phyloP scores from a whole-genome alignment of 2,888 invertebrate species.

The Spialia ferax region DNA sequence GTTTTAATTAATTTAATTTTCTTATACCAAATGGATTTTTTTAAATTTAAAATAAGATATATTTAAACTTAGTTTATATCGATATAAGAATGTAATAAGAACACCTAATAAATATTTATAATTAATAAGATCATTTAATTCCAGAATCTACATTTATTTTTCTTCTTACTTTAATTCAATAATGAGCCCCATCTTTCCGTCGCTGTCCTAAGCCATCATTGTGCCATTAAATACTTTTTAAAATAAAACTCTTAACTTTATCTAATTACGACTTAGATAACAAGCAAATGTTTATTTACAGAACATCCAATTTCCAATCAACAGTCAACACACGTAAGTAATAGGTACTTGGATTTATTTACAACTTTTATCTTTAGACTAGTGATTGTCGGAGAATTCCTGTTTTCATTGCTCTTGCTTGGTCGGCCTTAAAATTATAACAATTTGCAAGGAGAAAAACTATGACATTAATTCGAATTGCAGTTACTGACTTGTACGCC shows the following conservation, averaged over 20 bases:
- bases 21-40: too few relatives aligned
- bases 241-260: neutral
- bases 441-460: slow-evolving; percentile 40
- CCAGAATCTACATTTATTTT: too few relatives aligned
- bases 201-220: too few relatives aligned
- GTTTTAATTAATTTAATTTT: too few relatives aligned
- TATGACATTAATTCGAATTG: slow-evolving; percentile 58
- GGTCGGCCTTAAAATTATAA: slow-evolving; percentile 32
- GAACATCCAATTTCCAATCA: slow-evolving; percentile 17
- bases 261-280: slow-evolving; percentile 1
- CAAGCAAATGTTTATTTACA: neutral
- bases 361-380: slow-evolving; percentile 18
- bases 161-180: too few relatives aligned
- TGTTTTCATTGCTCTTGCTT: slow-evolving; percentile 20
- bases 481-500: slow-evolving; percentile 67
- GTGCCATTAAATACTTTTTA: too few relatives aligned
- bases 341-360: slow-evolving; percentile 6
- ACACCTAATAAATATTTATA: too few relatives aligned
- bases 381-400: slow-evolving; percentile 16
- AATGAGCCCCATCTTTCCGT: too few relatives aligned
- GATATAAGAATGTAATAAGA: too few relatives aligned
- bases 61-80: too few relatives aligned
- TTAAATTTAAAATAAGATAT: too few relatives aligned
- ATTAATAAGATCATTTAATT: too few relatives aligned
- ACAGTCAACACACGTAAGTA: slow-evolving; percentile 1